phyloP scores from a whole-genome alignment of 2,113 vertebrate genomes.

The Hippolais icterina region DNA sequence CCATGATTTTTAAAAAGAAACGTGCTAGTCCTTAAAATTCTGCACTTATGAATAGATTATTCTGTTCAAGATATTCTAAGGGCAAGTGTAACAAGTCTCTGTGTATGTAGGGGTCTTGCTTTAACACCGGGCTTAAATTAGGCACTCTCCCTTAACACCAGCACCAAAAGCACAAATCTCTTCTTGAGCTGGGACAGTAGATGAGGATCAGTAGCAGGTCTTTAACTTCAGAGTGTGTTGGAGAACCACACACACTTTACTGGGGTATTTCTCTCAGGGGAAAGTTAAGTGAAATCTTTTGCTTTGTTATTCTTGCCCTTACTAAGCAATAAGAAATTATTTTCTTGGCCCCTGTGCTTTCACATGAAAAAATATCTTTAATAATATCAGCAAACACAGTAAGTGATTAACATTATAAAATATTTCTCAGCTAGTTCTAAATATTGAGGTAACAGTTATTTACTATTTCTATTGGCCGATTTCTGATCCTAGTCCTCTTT shows the following conservation, averaged over 20 bases:
- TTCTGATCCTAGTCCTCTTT: neutral
- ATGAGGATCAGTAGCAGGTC: neutral
- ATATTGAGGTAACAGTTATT: neutral
- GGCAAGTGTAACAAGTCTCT: neutral
- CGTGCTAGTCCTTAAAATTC: neutral
- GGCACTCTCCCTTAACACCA: neutral
- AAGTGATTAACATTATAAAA: neutral
- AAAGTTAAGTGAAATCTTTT: slow-evolving; percentile 6
- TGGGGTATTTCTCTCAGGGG: slow-evolving; percentile 49
- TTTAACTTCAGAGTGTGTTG: neutral
- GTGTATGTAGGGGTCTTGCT: neutral
- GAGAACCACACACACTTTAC: neutral
- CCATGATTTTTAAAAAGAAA: neutral
- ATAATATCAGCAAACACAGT: neutral
- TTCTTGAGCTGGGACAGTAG: neutral
- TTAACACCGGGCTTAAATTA: neutral
- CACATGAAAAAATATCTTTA: neutral
- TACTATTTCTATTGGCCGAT: neutral
- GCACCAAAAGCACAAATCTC: slow-evolving; percentile 50
- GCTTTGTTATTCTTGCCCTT: neutral
- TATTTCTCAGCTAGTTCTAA: neutral
- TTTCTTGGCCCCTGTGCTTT: slow-evolving; percentile 4
- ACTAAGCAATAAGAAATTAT: slow-evolving; percentile 36
- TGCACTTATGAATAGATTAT: neutral
- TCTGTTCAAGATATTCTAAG: neutral